Conservation (phyloP, 2,113 vertebrate genomes). For the Psammodynastes pulverulentus region DNA sequence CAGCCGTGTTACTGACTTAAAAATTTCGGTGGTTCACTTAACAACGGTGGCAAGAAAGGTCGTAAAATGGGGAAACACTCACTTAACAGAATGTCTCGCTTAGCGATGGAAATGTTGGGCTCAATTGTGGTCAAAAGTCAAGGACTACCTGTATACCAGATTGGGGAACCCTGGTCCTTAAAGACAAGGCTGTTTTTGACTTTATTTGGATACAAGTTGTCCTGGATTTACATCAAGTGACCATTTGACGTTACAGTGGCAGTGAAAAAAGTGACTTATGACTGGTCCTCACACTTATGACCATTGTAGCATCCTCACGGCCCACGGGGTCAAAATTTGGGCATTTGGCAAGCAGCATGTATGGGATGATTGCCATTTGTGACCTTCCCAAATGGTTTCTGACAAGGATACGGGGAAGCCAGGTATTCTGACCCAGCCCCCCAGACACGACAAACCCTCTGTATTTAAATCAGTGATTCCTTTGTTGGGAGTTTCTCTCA, state of each 20-base stretch:
- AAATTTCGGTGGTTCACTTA: background rate
- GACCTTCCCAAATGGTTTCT: too few species aligned
- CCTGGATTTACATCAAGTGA: background rate
- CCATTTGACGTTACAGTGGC: too few species aligned
- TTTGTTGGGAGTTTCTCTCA: too few species aligned
- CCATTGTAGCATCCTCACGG: background rate
- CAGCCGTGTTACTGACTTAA: too few species aligned
- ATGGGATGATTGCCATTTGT: background rate
- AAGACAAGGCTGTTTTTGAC: background rate
- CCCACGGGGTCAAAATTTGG: too few species aligned
- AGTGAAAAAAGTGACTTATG: background rate
- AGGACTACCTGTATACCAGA: background rate
- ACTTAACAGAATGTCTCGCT: background rate
- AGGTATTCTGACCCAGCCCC: too few species aligned
- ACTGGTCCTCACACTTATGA: background rate
- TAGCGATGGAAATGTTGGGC: background rate
- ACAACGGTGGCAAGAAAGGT: background rate
- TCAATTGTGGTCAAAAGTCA: background rate
- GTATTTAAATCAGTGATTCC: too few species aligned
- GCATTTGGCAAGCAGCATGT: background rate
- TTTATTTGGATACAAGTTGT: background rate
- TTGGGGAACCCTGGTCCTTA: background rate
- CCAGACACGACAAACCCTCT: too few species aligned
- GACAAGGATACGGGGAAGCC: too few species aligned
- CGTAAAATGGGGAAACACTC: background rate